Evolutionary conservation across 2,888 invertebrate species (phyloP).

Genomic region (Lepidonotus clava): DNA sequence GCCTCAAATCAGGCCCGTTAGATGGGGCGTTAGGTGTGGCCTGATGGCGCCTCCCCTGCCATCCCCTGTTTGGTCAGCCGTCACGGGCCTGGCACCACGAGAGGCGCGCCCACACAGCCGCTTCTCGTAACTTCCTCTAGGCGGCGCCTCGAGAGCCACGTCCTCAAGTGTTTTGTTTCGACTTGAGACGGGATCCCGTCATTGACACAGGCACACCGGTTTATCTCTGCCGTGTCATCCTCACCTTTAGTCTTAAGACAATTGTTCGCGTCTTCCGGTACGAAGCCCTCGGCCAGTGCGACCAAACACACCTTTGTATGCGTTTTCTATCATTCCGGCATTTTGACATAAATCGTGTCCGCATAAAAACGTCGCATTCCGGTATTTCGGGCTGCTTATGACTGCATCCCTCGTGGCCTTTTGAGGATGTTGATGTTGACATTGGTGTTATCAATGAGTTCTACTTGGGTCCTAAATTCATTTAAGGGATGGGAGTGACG

Average conservation of each 20-base stretch:
- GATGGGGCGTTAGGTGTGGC: too few species aligned
- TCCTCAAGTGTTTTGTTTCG: neutral
- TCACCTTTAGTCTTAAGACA: slow-evolving; percentile 13
- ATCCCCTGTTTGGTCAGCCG: neutral
- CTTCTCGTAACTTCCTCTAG: neutral
- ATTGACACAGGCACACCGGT: neutral
- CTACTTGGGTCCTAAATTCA: too few species aligned
- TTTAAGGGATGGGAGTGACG: too few species aligned
- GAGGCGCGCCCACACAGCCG: neutral
- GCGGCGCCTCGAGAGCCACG: neutral
- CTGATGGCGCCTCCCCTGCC: too few species aligned
- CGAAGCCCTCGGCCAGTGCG: neutral
- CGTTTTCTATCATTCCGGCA: neutral
- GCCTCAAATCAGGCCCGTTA: too few species aligned
- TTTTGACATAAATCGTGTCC: neutral
- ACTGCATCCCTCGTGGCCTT: too few species aligned
- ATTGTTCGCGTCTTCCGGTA: neutral
- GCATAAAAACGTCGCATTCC: too few species aligned
- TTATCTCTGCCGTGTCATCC: neutral
- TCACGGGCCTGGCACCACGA: neutral
- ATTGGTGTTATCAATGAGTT: too few species aligned
- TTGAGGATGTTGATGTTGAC: too few species aligned
- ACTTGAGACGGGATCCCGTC: neutral
- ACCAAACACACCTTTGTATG: neutral
- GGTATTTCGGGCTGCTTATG: too few species aligned